Percentiles rank a stretch among this genome's conserved stretches.
Evolutionary conservation across 2,113 vertebrate genomes (phyloP).

Genomic region (Bufo gargarizans): DNA sequence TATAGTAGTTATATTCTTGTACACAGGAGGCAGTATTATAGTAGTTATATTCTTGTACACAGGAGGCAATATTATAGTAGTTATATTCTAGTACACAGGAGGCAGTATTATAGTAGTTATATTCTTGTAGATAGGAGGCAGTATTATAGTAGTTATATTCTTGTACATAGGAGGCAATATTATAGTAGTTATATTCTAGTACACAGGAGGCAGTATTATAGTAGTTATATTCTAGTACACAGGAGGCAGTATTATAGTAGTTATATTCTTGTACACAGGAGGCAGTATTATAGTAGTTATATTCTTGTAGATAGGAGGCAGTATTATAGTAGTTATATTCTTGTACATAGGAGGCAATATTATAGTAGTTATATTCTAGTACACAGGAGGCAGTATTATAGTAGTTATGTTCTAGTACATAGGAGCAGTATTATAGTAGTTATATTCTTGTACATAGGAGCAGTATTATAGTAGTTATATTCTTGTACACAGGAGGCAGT

Average conservation of each 20-base stretch:
- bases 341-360: too few species aligned
- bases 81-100: slow-evolving; percentile 1
- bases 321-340: too few species aligned
- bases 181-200: neutral
- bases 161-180: neutral
- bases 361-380: too few species aligned
- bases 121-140: neutral
- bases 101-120: slow-evolving; percentile 10
- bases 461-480: too few species aligned
- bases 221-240: neutral
- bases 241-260: neutral
- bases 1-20: slow-evolving; percentile 4
- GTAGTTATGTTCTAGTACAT: too few species aligned
- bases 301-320: too few species aligned
- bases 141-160: neutral
- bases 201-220: neutral
- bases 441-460: too few species aligned
- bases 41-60: slow-evolving; percentile 7
- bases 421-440: too few species aligned
- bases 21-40: neutral
- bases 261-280: neutral
- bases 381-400: too few species aligned
- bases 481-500: too few species aligned
- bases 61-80: slow-evolving; percentile 3
- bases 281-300: too few species aligned